Base-by-base conservation (phyloP, 2,888 invertebrate species). In the Clepsis dumicolana region DNA sequence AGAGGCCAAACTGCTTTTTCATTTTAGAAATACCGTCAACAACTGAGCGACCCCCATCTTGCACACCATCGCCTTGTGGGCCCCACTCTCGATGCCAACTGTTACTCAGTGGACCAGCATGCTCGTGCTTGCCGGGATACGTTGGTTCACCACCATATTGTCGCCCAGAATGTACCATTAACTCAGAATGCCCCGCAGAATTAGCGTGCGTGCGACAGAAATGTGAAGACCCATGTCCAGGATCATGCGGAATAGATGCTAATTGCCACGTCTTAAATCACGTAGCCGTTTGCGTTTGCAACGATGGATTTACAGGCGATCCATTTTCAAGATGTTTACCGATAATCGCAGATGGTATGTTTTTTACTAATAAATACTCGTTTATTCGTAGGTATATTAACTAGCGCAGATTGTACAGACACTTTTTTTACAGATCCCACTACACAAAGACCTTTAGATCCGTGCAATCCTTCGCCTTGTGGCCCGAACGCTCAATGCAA, bases 51-150 rank as follows among this genome's bases (percentile, higher is more conserved):
- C 96, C 96, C 72, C 96, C 96, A 71, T 96, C 96, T 21, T 97
- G 97, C 82, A 94, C 94, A 29, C 97, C 97, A 59, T 97, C 97
- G 24, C 97, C 97, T 0, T 98, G 98, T 80, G 98, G 98, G 21
- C 96, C 97, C 1, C 96, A 97, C 84, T 96, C 97, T 0, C 95
- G 96, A 70, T 98, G 97, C 79, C 96, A 96, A 82, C 93, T 97
- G 72, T 92, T 96, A 72, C 95, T 95, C 38, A 96, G 95, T 74
- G 96, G 94, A 77, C 97, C 96, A 66, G 96, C 96, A 0, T 98
- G 98, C 80, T 96, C 97, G 0, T 98, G 98, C 82, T 88, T 96
- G 59, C 95, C 95, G n/a, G 95, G 96, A 76, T 97, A 95, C 77
- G 94, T 96, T 48, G 97, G 97, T n/a, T 94, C 95, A 21, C 97